A percentile compares a stretch with the other conserved stretches of the same genome.
phyloP scores from a whole-genome alignment of 1,140 invertebrate species.

The Cheumatopsyche charites region DNA sequence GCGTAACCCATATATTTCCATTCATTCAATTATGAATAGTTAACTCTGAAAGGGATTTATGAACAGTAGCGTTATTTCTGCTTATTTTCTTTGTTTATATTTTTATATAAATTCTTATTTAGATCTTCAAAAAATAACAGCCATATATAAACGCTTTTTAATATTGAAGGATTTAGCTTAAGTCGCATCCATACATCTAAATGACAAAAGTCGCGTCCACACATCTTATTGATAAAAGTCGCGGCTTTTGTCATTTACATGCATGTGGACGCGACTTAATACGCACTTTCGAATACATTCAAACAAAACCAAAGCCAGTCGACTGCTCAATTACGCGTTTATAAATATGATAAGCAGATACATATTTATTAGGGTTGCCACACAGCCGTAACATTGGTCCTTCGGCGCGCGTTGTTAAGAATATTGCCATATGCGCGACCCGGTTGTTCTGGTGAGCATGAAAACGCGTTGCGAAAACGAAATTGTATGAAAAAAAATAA shows the following conservation, averaged over 20 bases:
- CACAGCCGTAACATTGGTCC: constrained; percentile 29
- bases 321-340: background rate
- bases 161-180: no score
- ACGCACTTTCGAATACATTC: background rate
- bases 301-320: background rate
- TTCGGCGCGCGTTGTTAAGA: background rate
- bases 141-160: no score
- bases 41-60: constrained; percentile 2
- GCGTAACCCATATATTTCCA: constrained; percentile 2
- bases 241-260: no score
- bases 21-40: background rate
- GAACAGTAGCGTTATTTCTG: no score
- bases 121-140: no score
- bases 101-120: no score
- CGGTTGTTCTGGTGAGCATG: constrained; percentile 38
- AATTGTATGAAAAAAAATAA: no score
- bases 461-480: constrained; percentile 37
- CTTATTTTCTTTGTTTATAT: no score
- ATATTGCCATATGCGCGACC: constrained; percentile 29
- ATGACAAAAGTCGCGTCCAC: no score
- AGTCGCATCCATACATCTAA: no score
- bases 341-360: background rate
- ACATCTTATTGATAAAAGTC: no score
- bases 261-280: no score
- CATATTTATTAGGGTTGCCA: constrained; percentile 25